A percentile compares a stretch with the other conserved stretches of the same genome.
These are phyloP conservation scores for Pluvialis apricaria DNA, from an alignment of 2,113 vertebrate genomes.

Conservation along the genomic window DNA sequence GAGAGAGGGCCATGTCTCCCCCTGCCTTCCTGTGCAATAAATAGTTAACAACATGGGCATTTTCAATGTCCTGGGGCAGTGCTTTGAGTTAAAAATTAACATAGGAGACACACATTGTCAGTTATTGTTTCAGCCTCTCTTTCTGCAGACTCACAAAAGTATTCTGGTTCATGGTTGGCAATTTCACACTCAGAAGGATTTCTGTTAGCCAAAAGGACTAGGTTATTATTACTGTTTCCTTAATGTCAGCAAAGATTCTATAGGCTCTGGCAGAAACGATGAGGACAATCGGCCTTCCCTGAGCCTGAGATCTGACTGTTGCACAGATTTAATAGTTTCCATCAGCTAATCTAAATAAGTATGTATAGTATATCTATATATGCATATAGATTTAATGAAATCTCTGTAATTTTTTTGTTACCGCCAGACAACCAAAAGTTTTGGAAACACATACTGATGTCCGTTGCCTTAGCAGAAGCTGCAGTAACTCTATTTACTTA, in stretches of 20 bases:
- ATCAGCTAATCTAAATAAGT: background rate
- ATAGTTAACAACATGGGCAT: background rate
- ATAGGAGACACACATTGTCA: background rate
- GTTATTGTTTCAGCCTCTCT: background rate
- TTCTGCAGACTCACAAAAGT: background rate
- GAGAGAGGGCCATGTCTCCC: background rate
- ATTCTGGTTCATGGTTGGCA: background rate
- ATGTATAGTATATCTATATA: background rate
- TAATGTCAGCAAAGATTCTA: background rate
- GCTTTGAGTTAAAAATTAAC: conserved; percentile 3
- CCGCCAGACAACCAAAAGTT: background rate
- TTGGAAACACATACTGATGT: background rate
- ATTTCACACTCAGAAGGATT: background rate
- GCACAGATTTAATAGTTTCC: background rate
- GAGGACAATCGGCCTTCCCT: background rate
- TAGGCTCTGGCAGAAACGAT: background rate
- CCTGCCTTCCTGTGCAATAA: background rate
- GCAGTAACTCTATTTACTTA: conserved; percentile 3
- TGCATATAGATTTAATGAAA: background rate
- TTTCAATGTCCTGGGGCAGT: background rate
- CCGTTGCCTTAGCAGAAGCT: background rate
- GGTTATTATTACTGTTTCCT: background rate
- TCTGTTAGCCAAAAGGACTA: background rate
- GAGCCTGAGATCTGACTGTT: background rate
- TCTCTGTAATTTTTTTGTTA: background rate